These are phyloP conservation scores for Synergus laeviventris DNA, from an alignment of 2,888 invertebrate genomes.

Conservation along the genomic window DNA sequence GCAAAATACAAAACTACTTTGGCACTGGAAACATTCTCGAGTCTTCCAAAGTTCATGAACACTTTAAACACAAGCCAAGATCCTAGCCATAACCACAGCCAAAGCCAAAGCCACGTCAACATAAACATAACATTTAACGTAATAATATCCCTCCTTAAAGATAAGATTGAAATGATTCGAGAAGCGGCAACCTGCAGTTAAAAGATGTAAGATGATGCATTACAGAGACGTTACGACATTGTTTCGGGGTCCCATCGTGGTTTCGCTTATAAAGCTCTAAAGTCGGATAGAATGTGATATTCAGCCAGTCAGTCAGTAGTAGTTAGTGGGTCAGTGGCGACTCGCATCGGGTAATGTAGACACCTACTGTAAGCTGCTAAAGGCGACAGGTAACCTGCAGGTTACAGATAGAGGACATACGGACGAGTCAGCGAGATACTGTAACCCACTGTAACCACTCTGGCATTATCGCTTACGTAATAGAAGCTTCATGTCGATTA, in stretches of 20 bases:
- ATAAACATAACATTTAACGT: not conserved
- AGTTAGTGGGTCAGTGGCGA: constrained; percentile 34
- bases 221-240: constrained; percentile 47
- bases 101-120: not conserved
- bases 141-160: not conserved
- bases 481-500: constrained; percentile 58
- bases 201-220: constrained; percentile 22
- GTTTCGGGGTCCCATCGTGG: constrained; percentile 6
- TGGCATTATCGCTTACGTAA: constrained; percentile 62
- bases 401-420: constrained; percentile 57
- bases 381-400: constrained; percentile 52
- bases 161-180: not conserved
- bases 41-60: not conserved
- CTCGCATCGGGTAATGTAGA: constrained; percentile 19
- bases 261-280: not conserved
- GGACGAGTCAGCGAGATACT: constrained; percentile 49
- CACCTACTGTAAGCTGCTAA: constrained; percentile 33
- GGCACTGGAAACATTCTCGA: not conserved
- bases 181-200: not conserved
- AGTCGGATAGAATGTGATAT: not conserved
- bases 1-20: not conserved
- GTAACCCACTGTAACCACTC: constrained; percentile 42
- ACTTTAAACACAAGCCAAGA: not conserved
- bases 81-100: not conserved
- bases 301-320: not conserved